phyloP scores from a whole-genome alignment of 2,797 vertebrate species.

The Chrysocyon brachyurus region DNA sequence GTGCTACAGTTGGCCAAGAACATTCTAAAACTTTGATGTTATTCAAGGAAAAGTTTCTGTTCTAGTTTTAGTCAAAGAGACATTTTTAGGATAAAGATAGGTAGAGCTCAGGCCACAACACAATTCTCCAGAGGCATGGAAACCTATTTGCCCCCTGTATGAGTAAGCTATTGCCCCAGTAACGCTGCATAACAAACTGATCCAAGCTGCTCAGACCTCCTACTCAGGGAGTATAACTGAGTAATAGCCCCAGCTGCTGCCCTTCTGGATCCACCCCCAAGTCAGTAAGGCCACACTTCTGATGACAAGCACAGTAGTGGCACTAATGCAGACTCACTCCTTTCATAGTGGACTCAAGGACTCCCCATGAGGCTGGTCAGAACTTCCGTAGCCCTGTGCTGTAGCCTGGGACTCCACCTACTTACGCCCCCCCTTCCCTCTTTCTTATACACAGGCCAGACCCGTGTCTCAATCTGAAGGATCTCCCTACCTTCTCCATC shows the following conservation, averaged over 20 bases:
- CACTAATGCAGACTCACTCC: background rate
- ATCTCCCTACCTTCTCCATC: background rate
- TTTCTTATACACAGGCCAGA: background rate
- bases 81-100: background rate
- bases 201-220: background rate
- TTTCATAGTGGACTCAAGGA: background rate
- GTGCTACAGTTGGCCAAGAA: background rate
- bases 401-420: background rate
- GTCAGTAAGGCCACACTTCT: background rate
- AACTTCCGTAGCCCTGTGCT: background rate
- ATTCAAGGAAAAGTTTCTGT: background rate
- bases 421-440: background rate
- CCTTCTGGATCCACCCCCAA: background rate
- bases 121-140: background rate
- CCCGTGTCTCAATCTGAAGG: background rate
- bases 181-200: background rate
- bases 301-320: background rate
- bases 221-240: background rate
- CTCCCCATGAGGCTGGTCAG: background rate
- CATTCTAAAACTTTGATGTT: background rate
- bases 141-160: background rate
- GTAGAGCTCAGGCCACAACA: background rate
- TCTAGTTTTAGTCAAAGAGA: constrained; percentile 45
- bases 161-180: background rate
- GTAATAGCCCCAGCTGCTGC: background rate